phyloP scores from a whole-genome alignment of 2,888 invertebrate species.

The Dasysyrphus albostriatus region DNA sequence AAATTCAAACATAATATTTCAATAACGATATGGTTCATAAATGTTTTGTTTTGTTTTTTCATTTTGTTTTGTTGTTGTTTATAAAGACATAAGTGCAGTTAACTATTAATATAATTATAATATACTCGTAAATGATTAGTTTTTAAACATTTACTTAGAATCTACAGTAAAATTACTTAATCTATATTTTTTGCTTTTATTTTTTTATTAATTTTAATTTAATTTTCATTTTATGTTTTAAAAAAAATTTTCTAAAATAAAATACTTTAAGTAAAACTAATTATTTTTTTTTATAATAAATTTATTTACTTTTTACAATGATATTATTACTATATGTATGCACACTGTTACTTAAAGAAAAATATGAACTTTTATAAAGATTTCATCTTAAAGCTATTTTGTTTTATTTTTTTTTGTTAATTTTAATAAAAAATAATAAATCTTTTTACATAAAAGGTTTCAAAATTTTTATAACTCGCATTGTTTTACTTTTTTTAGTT shows the following conservation, averaged over 20 bases:
- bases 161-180: conserved; percentile 41
- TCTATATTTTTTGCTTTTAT: not conserved
- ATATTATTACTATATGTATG: conserved; percentile 52
- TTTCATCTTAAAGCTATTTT: conserved; percentile 61
- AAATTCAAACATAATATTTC: conserved; percentile 61
- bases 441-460: conserved; percentile 62
- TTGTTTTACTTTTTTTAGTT: not conserved
- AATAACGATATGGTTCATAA: conserved; percentile 52
- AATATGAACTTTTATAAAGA: conserved; percentile 34
- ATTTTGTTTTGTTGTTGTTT: conserved; percentile 25
- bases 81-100: conserved; percentile 60
- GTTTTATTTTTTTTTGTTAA: not conserved
- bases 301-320: conserved; percentile 67
- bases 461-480: conserved; percentile 3
- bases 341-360: conserved; percentile 24
- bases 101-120: conserved; percentile 43
- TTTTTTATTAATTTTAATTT: not conserved
- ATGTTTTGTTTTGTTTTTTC: conserved; percentile 18
- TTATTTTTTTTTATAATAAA: conserved; percentile 33
- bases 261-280: not conserved
- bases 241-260: conserved; percentile 48
- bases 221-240: conserved; percentile 43
- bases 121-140: conserved; percentile 51
- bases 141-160: conserved; percentile 58
- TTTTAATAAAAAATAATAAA: conserved; percentile 40